Evolutionary conservation across 1,140 invertebrate species (phyloP).

Genomic region (Andrena cerasifolii): DNA sequence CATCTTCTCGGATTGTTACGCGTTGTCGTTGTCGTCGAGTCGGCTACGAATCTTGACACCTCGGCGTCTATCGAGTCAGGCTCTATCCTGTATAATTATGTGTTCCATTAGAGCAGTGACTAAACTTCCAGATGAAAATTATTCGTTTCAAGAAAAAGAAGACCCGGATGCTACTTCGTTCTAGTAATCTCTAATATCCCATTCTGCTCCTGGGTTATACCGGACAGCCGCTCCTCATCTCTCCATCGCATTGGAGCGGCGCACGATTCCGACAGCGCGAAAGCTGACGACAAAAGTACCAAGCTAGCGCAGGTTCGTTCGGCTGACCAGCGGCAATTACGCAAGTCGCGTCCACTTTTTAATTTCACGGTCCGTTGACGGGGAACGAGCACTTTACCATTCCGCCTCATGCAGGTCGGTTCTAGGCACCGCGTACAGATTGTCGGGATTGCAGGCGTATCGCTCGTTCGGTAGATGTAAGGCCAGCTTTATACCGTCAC

Average conservation of each 20-base stretch:
- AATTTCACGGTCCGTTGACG: constrained; percentile 5
- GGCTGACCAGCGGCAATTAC: neutral
- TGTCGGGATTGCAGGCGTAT: constrained; percentile 46
- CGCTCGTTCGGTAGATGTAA: constrained; percentile 38
- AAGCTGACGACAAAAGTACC: neutral
- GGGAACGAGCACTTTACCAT: constrained; percentile 48
- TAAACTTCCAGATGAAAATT: no score
- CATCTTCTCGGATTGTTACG: constrained; percentile 69
- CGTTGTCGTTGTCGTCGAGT: constrained; percentile 38
- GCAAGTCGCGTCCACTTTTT: neutral
- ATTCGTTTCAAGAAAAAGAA: no score
- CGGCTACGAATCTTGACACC: constrained; percentile 68
- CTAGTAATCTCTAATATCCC: no score
- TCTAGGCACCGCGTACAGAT: constrained; percentile 46
- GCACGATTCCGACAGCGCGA: neutral
- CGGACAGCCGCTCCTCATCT: no score
- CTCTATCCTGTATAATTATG: constrained; percentile 64
- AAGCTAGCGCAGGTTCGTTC: neutral
- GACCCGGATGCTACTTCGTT: no score
- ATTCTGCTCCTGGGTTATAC: no score
- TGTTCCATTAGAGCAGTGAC: neutral
- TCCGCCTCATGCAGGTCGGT: constrained; percentile 56
- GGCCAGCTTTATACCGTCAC: constrained; percentile 30
- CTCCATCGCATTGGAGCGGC: no score
- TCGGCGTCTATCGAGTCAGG: constrained; percentile 68